These are phyloP conservation scores for Sarcophaga subvicina DNA, from an alignment of 2,888 invertebrate species.

Conservation along the genomic window DNA sequence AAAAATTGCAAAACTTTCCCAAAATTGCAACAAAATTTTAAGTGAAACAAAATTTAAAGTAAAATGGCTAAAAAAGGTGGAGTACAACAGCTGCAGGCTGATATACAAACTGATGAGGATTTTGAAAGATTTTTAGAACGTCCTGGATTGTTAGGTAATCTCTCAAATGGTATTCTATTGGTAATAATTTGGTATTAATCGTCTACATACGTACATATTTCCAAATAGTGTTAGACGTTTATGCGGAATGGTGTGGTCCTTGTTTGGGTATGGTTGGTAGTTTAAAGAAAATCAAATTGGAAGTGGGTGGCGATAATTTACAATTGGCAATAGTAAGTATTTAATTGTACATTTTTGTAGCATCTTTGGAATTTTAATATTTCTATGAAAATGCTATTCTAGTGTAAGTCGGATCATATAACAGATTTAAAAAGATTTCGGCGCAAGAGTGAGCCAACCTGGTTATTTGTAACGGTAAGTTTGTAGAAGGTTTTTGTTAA, in stretches of 20 bases:
- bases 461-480: constrained; percentile 92
- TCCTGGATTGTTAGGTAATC: constrained; percentile 89
- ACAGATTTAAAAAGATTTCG: constrained; percentile 88
- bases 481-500: background rate
- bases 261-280: constrained; percentile 92
- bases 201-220: constrained; percentile 83
- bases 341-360: background rate
- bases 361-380: background rate
- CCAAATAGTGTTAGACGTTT: constrained; percentile 89
- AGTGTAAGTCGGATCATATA: constrained; percentile 88
- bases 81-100: constrained; percentile 89
- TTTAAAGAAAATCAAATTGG: constrained; percentile 93
- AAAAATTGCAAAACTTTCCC: too few species aligned
- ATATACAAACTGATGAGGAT: constrained; percentile 92
- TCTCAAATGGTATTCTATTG: background rate
- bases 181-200: constrained; percentile 86
- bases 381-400: background rate
- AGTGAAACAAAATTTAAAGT: constrained; percentile 10
- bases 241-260: constrained; percentile 96
- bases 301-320: constrained; percentile 91
- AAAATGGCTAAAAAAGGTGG: constrained; percentile 89
- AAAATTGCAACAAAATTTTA: background rate
- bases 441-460: constrained; percentile 93
- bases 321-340: constrained; percentile 86
- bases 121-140: constrained; percentile 90